A percentile compares a stretch with the other conserved stretches of the same genome.
Conservation (phyloP, 2,797 vertebrate species). For the Cryptoprocta ferox region DNA sequence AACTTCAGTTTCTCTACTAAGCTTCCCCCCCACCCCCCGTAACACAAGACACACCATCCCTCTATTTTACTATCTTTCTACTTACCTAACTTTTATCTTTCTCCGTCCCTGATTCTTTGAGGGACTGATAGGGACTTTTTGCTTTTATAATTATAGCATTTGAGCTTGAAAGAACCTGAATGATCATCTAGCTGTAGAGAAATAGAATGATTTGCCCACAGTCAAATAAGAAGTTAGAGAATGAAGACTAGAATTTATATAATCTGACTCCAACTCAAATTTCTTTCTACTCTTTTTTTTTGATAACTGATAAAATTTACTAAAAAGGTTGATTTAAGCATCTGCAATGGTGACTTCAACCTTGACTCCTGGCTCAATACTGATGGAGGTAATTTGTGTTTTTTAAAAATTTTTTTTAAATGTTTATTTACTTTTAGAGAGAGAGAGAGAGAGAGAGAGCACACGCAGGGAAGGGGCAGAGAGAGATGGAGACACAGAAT, state of each 20-base stretch:
- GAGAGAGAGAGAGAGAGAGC: too few relatives aligned
- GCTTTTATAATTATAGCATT: neutral
- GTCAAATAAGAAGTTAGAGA: neutral
- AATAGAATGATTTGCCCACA: neutral
- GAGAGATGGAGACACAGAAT: too few relatives aligned
- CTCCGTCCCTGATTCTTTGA: neutral
- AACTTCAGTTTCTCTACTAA: neutral
- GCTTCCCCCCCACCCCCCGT: neutral
- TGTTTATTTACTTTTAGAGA: too few relatives aligned
- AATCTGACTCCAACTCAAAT: neutral
- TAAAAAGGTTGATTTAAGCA: neutral
- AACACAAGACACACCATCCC: neutral
- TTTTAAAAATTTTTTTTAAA: too few relatives aligned
- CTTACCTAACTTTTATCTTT: constrained; percentile 17
- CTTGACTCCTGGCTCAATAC: neutral
- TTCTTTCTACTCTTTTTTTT: neutral
- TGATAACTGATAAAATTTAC: neutral
- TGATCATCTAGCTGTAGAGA: neutral
- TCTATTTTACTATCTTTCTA: neutral
- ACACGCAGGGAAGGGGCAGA: too few relatives aligned
- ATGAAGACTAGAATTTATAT: neutral
- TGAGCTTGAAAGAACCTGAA: constrained; percentile 14
- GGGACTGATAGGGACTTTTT: neutral
- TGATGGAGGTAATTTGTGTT: neutral
- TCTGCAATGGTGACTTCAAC: neutral